Evolutionary conservation across 2,113 vertebrate species (phyloP), one percentile per base, ranked within the genome.

Genomic region (Cebus imitator): DNA sequence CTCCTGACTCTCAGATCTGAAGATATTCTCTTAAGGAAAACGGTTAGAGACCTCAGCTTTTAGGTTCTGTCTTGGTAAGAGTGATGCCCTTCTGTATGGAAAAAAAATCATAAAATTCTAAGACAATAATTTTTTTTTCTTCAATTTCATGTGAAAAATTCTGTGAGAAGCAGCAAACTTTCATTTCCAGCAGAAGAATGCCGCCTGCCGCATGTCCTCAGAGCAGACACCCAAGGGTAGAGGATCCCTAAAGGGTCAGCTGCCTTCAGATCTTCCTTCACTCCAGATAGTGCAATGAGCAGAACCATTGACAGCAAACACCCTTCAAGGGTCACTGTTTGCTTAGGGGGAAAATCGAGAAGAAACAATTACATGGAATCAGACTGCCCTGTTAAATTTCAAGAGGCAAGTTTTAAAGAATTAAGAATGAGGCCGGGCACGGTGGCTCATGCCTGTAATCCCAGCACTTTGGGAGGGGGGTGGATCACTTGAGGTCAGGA

Each of bases 21-120:
- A 98, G 92, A 18, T 48, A 95, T 80, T 97, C 84, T 96, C 79
- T 96, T 90, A 96, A 95, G 97, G 95, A 97, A 98, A 98, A 97
- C 97, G 97, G 98, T 98, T 97, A 97, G 92, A 98, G 97, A 97
- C 90, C 79, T 95, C 94, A 97, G 37, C 58, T 98, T 89, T 93
- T 96, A 97, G 89, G 96, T 98, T 97, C 91, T 98, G 37, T 97
- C 81, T 97, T 97, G 97, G 66, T 97, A 97, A 92, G 86, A 88
- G 64, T 75, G 94, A 96, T 83, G 68, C 43, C 78, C 86, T 96
- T 98, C 84, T 90, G 7, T 87, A 91, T 95, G 94, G 94, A 95
- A 97, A 92, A 97, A 66, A 73, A 73, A 40, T 23, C 75, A 32
- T 48, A 48, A 97, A 93, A 96, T 76, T 97, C 58, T 92, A 95